Conservation (phyloP, 2,113 vertebrate genomes). For the Callocephalon fimbriatum region DNA sequence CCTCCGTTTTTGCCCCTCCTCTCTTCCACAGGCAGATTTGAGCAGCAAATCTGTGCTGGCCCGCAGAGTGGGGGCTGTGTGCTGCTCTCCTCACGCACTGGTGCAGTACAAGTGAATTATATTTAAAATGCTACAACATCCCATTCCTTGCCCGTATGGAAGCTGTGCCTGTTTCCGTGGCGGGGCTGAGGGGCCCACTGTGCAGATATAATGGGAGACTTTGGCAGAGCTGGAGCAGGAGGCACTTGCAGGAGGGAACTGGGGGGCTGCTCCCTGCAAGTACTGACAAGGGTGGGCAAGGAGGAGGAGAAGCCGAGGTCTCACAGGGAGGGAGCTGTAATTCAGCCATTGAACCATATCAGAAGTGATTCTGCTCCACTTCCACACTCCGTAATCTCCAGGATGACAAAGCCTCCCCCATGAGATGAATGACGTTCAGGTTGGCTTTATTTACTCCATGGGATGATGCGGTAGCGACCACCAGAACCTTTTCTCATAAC, state of each 20-base stretch:
- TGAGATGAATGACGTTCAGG: background rate
- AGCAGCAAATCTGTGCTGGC: background rate
- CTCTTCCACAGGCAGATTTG: background rate
- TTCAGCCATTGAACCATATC: fast-evolving
- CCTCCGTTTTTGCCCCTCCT: background rate
- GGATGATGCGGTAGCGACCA: background rate
- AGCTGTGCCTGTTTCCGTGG: background rate
- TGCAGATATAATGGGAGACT: fast-evolving
- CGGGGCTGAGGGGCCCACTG: background rate
- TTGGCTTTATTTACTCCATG: fast-evolving
- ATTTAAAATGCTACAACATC: background rate
- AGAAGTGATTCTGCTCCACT: background rate
- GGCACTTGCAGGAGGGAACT: background rate
- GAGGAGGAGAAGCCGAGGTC: background rate
- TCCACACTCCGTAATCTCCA: background rate
- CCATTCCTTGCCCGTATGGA: background rate
- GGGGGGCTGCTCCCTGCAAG: background rate
- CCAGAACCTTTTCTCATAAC: background rate
- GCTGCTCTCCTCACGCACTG: background rate
- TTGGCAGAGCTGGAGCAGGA: background rate
- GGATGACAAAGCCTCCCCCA: background rate
- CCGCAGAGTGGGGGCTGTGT: background rate
- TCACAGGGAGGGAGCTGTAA: background rate
- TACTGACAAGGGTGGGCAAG: fast-evolving
- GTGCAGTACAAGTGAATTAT: background rate